Percentiles rank a stretch among this genome's conserved stretches.
These are phyloP conservation scores for Aphaenogaster rudis DNA, from an alignment of 1,140 invertebrate species.

Conservation along the genomic window DNA sequence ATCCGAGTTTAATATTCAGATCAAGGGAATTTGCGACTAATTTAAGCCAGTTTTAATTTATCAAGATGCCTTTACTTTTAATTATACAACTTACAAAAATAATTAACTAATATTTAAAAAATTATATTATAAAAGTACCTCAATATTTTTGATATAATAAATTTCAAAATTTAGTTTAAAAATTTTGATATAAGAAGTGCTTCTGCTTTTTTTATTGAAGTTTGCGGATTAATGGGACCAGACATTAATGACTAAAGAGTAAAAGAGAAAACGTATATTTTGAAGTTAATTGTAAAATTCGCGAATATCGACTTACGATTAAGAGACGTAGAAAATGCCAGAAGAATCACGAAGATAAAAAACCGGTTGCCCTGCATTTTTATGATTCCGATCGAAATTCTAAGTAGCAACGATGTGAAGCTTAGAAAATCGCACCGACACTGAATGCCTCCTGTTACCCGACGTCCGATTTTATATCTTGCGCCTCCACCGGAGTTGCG, in stretches of 20 bases:
- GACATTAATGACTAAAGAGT: background rate
- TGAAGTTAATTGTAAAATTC: background rate
- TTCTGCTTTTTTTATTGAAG: background rate
- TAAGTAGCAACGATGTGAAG: conserved; percentile 56
- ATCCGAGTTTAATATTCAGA: background rate
- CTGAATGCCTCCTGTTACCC: conserved; percentile 73
- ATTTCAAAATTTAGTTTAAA: background rate
- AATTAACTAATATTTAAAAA: background rate
- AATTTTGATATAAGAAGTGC: background rate
- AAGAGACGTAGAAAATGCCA: conserved; percentile 74
- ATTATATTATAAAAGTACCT: background rate
- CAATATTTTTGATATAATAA: background rate
- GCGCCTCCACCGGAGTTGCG: conserved; percentile 57
- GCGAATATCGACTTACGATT: conserved; percentile 73
- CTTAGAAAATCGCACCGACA: conserved; percentile 65
- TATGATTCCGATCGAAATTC: conserved; percentile 31
- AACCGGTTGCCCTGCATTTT: conserved; percentile 72
- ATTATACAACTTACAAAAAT: background rate
- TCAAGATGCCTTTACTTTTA: background rate
- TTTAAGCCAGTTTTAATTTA: conserved; percentile 13
- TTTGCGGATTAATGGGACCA: background rate
- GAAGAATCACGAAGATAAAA: conserved; percentile 69
- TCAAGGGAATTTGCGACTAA: background rate
- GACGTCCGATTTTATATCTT: conserved; percentile 80
- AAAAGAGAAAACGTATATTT: background rate